Evolutionary conservation across 2,797 vertebrate species (phyloP), one percentile per base, ranked within the genome.

Genomic region (Acipenser ruthenus): DNA sequence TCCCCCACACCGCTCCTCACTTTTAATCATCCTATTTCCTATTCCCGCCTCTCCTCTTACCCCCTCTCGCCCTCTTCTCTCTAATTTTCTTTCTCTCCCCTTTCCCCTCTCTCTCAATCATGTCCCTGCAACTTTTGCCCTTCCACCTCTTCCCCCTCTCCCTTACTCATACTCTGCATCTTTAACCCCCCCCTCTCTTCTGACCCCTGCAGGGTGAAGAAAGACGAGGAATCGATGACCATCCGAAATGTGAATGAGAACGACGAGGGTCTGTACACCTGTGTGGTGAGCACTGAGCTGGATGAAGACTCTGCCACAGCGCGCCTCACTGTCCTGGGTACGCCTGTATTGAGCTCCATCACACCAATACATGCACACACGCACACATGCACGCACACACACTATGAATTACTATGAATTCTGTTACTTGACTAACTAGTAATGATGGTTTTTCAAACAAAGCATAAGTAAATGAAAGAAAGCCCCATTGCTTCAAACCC

Each of bases 241-340:
- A 93, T 99, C 74, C 70, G 75, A 0, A 93, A 91, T 0, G 88
- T 96, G 75, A 83, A 90, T 0, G 92, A 95, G 72, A 90, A 88
- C 37, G 95, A 99, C 67, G 90, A 93, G 75, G 97, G 96, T 12
- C 88, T 81, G 0, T 99, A 99, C 77, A 94, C 89, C 0, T 99
- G 97, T 7, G 69, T 89, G 0, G 94, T 90, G 37, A 92, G 82
- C 80, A 95, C 95, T 0, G 95, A 96, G 70, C 90, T 99, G 72
- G 97, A 99, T 83, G 87, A 90, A 74, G 93, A 96, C 78, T 87
- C 83, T 0, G 92, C 94, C 53, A 96, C 93, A 60, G 95, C 94
- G 3, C 89, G 89, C 69, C 94, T 99, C 79, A 95, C 90, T 0
- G 94, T 99, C 55, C 84, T 93, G 79, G 95, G 97, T 98, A 94